Conservation (phyloP, 2,888 invertebrate species). For the Oligia strigilis region DNA sequence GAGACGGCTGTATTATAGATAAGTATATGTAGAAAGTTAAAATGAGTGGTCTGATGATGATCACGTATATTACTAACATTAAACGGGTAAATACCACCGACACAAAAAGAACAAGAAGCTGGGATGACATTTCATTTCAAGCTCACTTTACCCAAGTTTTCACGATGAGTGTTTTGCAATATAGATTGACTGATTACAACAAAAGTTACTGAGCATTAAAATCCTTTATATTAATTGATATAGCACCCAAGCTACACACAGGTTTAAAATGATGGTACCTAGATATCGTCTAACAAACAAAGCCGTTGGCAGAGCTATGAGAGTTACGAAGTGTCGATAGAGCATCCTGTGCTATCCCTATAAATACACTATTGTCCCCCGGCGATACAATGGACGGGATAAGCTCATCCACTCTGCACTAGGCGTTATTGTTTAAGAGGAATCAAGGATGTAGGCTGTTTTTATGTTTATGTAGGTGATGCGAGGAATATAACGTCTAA, state of each 20-base stretch:
- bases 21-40: too few relatives aligned
- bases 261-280: not conserved
- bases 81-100: too few relatives aligned
- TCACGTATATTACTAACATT: too few relatives aligned
- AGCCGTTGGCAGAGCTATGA: slow-evolving; percentile 24
- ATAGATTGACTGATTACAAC: not conserved
- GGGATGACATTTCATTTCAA: not conserved
- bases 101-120: too few relatives aligned
- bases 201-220: not conserved
- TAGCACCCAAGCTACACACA: not conserved
- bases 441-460: not conserved
- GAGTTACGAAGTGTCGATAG: slow-evolving; percentile 39
- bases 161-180: not conserved
- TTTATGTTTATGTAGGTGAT: not conserved
- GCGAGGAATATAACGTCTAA: not conserved
- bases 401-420: slow-evolving; percentile 25
- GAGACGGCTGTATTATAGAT: too few relatives aligned
- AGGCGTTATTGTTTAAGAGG: slow-evolving; percentile 40
- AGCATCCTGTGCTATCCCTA: slow-evolving; percentile 31
- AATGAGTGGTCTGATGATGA: too few relatives aligned
- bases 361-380: slow-evolving; percentile 52
- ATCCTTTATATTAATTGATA: not conserved
- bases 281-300: slow-evolving; percentile 19
- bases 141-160: not conserved
- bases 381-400: slow-evolving; percentile 53